Percentiles rank a stretch among this genome's conserved stretches.
Conservation (phyloP, 2,888 invertebrate species). For the Caprella mutica region DNA sequence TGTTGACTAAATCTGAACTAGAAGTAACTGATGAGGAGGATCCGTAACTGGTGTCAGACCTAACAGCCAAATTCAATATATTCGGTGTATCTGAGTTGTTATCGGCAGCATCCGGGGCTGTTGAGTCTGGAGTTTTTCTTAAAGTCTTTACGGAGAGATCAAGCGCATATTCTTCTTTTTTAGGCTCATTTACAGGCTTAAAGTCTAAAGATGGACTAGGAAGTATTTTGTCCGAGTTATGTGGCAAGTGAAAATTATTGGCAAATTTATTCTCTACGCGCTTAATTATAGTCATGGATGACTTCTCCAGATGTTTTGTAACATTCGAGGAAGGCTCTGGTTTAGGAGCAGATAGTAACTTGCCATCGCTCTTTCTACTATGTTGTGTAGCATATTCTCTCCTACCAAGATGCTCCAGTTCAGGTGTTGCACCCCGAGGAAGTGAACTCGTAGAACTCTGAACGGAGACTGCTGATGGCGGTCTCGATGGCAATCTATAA, state of each 20-base stretch:
- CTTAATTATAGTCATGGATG: constrained; percentile 7
- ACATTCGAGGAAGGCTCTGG: constrained; percentile 4
- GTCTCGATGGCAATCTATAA: too few relatives aligned
- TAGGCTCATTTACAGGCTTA: constrained; percentile 16
- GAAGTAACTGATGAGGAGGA: constrained; percentile 6
- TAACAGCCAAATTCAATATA: not conserved
- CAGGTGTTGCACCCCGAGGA: too few relatives aligned
- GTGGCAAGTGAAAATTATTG: not conserved
- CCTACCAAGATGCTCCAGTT: too few relatives aligned
- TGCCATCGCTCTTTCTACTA: too few relatives aligned
- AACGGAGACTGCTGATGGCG: too few relatives aligned
- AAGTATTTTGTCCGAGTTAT: not conserved
- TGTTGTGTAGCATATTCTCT: too few relatives aligned
- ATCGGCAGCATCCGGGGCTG: constrained; percentile 44
- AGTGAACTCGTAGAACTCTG: too few relatives aligned
- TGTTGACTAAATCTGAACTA: constrained; percentile 9
- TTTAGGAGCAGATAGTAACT: constrained; percentile 3
- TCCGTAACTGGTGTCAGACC: constrained; percentile 5
- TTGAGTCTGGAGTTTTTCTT: constrained; percentile 76
- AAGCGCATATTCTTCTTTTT: constrained; percentile 63
- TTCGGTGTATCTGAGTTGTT: too few relatives aligned
- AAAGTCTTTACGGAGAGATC: constrained; percentile 82
- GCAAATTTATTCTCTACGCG: not conserved
- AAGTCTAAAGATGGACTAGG: not conserved
- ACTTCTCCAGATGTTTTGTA: not conserved